These are phyloP conservation scores for Limanda limanda DNA, from an alignment of 2,113 vertebrate genomes.

Conservation along the genomic window DNA sequence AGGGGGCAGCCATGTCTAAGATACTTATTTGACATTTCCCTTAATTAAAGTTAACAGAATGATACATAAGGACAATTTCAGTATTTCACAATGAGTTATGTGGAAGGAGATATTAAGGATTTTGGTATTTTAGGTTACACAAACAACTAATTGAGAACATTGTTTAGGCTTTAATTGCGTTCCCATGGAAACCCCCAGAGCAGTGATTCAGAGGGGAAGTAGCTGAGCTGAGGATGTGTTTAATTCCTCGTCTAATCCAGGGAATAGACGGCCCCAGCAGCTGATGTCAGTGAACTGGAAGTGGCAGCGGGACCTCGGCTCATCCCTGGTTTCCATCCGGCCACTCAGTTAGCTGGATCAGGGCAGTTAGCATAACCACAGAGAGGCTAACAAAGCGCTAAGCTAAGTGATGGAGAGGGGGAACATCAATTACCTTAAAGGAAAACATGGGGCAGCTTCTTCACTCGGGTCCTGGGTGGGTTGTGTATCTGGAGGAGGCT, in stretches of 20 bases:
- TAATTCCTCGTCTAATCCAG: background rate
- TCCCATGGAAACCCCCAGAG: constrained; percentile 6
- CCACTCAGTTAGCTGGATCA: constrained; percentile 9
- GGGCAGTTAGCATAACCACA: constrained; percentile 22
- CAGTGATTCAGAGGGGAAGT: too few relatives aligned
- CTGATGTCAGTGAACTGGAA: background rate
- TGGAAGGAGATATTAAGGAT: too few relatives aligned
- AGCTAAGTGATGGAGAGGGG: too few relatives aligned
- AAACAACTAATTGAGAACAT: background rate
- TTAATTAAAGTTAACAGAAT: background rate
- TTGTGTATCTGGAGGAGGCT: background rate
- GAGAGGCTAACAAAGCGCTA: constrained; percentile 7
- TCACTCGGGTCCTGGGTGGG: background rate
- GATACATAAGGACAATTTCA: background rate
- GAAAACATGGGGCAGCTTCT: constrained; percentile 18
- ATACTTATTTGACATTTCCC: background rate
- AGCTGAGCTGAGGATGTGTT: background rate
- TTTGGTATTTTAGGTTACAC: background rate
- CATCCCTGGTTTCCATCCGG: background rate
- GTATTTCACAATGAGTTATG: too few relatives aligned
- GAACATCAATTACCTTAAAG: constrained; percentile 46
- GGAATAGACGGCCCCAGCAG: background rate
- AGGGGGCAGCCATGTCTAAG: background rate
- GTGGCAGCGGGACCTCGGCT: background rate
- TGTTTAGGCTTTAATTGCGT: background rate